Evolutionary conservation across 2,888 invertebrate genomes (phyloP).

Genomic region (Macaria liturata): DNA sequence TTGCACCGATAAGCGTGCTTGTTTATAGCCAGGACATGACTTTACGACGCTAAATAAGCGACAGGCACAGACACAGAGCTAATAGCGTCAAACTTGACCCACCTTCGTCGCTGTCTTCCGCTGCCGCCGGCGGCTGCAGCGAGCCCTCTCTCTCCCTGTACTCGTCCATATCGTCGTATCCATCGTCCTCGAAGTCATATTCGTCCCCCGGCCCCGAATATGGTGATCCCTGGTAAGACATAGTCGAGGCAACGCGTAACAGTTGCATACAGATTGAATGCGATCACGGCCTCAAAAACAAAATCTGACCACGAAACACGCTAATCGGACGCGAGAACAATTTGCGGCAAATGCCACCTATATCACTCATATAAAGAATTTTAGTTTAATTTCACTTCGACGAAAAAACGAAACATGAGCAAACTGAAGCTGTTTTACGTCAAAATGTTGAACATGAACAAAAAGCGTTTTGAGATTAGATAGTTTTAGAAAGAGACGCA

Average conservation of each 20-base stretch:
- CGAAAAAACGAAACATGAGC: slow-evolving; percentile 65
- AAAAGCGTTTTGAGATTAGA: slow-evolving; percentile 64
- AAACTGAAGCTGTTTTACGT: slow-evolving; percentile 74
- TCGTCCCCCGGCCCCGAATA: slow-evolving; percentile 88
- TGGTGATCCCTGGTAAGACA: slow-evolving; percentile 87
- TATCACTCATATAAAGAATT: slow-evolving; percentile 72
- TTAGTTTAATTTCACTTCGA: slow-evolving; percentile 54
- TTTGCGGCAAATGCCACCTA: slow-evolving; percentile 56
- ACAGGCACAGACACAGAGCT: slow-evolving; percentile 54
- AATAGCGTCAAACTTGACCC: slow-evolving; percentile 61
- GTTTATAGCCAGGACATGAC: not conserved
- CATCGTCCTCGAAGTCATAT: slow-evolving; percentile 89
- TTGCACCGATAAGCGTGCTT: slow-evolving; percentile 27
- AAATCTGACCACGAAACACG: slow-evolving; percentile 57
- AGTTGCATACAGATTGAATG: slow-evolving; percentile 82
- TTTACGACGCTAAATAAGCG: slow-evolving; percentile 46
- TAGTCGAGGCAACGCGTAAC: slow-evolving; percentile 81
- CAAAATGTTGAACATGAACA: slow-evolving; percentile 62
- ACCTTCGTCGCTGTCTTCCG: slow-evolving; percentile 85
- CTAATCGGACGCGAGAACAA: slow-evolving; percentile 49
- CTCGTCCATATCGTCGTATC: slow-evolving; percentile 87
- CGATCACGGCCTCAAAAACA: slow-evolving; percentile 66
- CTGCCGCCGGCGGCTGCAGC: slow-evolving; percentile 79
- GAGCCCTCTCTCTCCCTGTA: slow-evolving; percentile 85
- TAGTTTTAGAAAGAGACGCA: slow-evolving; percentile 23